phyloP scores from a whole-genome alignment of 92 coral and sea anemone species.

The Plumapathes pennacea region DNA sequence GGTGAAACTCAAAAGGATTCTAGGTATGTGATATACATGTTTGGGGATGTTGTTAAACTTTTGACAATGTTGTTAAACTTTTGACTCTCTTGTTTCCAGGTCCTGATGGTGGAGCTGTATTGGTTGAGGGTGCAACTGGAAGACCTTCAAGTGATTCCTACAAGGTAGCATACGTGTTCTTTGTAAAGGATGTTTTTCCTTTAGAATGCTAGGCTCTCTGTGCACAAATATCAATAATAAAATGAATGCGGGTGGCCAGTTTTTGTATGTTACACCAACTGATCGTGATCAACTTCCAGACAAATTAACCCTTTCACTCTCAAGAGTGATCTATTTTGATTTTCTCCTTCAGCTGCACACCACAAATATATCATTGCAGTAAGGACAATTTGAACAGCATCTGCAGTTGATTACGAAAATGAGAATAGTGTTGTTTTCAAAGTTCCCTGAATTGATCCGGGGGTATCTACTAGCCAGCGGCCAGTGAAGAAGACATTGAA shows the following conservation, averaged over 20 bases:
- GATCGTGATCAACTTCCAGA: too few relatives aligned
- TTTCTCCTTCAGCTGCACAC: too few relatives aligned
- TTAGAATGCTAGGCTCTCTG: too few relatives aligned
- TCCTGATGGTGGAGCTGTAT: constrained; percentile 85
- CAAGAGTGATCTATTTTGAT: too few relatives aligned
- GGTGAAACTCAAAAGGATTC: constrained; percentile 79
- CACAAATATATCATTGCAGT: too few relatives aligned
- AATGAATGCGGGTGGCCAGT: too few relatives aligned
- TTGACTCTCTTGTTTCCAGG: too few relatives aligned
- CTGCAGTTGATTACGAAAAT: background rate
- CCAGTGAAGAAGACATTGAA: background rate
- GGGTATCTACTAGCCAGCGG: background rate
- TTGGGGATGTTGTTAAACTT: background rate
- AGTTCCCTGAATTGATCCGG: background rate
- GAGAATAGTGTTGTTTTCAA: background rate
- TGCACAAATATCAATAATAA: too few relatives aligned
- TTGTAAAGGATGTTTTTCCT: too few relatives aligned
- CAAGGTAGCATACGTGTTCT: constrained; percentile 54
- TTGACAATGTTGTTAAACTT: background rate
- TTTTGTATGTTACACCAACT: too few relatives aligned
- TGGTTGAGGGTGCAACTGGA: constrained; percentile 93
- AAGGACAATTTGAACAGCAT: too few relatives aligned
- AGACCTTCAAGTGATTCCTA: constrained; percentile 77
- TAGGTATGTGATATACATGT: constrained; percentile 40
- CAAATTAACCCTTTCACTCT: too few relatives aligned